phyloP scores from a whole-genome alignment of 2,113 vertebrate species.

The Gadus macrocephalus region DNA sequence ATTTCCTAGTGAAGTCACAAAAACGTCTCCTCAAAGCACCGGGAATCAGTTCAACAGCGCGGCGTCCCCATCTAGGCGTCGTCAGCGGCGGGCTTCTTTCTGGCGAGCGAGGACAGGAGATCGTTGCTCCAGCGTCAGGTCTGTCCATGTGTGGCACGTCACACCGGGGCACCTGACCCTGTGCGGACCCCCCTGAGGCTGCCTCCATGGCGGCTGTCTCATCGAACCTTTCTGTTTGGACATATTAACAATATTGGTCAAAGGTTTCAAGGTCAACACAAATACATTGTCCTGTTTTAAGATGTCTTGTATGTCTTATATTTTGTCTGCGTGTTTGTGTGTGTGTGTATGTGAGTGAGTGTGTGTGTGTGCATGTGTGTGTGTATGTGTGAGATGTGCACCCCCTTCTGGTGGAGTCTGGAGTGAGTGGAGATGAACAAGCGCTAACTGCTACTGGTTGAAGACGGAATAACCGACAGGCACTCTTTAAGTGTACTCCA shows the following conservation, averaged over 20 bases:
- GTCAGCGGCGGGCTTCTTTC: conserved; percentile 56
- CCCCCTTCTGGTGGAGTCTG: conserved; percentile 41
- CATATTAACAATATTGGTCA: conserved; percentile 51
- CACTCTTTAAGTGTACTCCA: conserved; percentile 42
- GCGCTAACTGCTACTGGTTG: conserved; percentile 50
- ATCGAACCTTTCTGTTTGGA: conserved; percentile 21
- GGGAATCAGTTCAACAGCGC: conserved; percentile 37
- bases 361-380: too few relatives aligned
- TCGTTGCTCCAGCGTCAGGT: conserved; percentile 50
- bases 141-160: conserved; percentile 43
- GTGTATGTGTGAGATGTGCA: conserved; percentile 28
- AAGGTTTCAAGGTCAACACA: conserved; percentile 41
- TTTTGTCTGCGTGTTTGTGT: too few relatives aligned
- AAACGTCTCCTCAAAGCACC: conserved; percentile 43
- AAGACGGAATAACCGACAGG: conserved; percentile 36
- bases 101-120: conserved; percentile 58
- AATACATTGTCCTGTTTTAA: conserved; percentile 42
- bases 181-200: conserved; percentile 33
- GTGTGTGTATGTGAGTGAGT: conserved; percentile 4
- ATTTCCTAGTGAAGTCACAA: conserved; percentile 41
- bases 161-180: neutral
- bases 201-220: neutral
- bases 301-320: conserved; percentile 36
- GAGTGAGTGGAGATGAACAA: conserved; percentile 42
- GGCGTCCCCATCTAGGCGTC: conserved; percentile 45